These are phyloP conservation scores for Lasioglossum vierecki DNA, from an alignment of 2,888 invertebrate species.

Conservation along the genomic window DNA sequence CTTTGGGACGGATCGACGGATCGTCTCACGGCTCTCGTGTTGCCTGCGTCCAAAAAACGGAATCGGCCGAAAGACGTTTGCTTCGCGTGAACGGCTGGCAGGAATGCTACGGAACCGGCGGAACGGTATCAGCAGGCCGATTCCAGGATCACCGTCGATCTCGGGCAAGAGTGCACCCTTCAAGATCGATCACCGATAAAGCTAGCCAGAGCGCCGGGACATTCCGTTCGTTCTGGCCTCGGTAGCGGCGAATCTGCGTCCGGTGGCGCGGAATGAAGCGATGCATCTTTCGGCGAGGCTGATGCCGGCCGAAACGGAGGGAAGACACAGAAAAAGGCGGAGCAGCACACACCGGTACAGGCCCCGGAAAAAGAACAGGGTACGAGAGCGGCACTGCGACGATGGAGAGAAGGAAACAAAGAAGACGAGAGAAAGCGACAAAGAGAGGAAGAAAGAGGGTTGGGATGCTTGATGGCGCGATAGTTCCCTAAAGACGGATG, in stretches of 20 bases:
- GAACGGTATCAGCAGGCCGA: constrained; percentile 45
- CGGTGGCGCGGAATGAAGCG: constrained; percentile 76
- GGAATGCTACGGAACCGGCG: constrained; percentile 33
- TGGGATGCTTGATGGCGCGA: constrained; percentile 70
- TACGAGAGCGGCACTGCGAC: not conserved
- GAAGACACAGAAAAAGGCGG: constrained; percentile 53
- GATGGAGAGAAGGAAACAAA: constrained; percentile 2
- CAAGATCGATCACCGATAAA: constrained; percentile 61
- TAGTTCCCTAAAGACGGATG: constrained; percentile 76
- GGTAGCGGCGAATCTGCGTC: constrained; percentile 63
- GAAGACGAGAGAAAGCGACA: constrained; percentile 1
- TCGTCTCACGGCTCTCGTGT: constrained; percentile 49
- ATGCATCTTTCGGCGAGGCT: constrained; percentile 74
- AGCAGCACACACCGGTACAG: constrained; percentile 36
- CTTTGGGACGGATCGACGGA: not conserved
- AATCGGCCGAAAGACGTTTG: not conserved
- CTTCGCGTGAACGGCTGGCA: constrained; percentile 7
- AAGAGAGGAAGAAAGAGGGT: not conserved
- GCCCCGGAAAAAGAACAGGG: constrained; percentile 37
- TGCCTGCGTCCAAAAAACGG: constrained; percentile 24
- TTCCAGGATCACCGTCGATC: constrained; percentile 51
- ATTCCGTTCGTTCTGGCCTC: constrained; percentile 57
- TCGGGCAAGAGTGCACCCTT: constrained; percentile 39
- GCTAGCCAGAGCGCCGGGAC: constrained; percentile 29
- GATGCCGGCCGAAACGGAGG: constrained; percentile 43